Base-by-base conservation (phyloP, 2,113 vertebrate genomes). In the Elephantulus edwardii region DNA sequence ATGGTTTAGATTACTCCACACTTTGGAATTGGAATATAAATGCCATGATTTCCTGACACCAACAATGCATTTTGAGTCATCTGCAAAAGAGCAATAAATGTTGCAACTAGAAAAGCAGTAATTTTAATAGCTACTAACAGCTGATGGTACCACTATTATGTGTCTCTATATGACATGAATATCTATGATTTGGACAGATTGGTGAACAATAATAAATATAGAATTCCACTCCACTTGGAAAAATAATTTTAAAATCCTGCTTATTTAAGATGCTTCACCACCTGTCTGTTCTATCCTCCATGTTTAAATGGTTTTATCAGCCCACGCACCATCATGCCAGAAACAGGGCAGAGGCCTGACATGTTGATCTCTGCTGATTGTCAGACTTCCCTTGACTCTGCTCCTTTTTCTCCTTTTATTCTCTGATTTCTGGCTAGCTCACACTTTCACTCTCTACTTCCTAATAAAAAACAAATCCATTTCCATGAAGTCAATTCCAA, bases 61-160 rank as follows among this genome's bases (percentile, higher is more conserved):
- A 89, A 28, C 8, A 95, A 85, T n/a, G 8, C 33, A n/a, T 44
- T 77, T 89, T 91, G 82, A 78, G 14, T 54, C 80, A 88, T 50
- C 78, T 90, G 20, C 13, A 72, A 42, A 77, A 77, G 0, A 86
- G 19, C 17, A 86, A 83, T 52, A 91, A 84, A 91, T 89, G 56
- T 79, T 85, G 3, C 10, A 94, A 79, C 40, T 90, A 90, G n/a
- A 91, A 71, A 96, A 75, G 30, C n/a, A 81, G 62, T 84, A 62
- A 48, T 88, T 40, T 91, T 95, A 17, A 16, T 85, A 44, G 46
- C 70, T 14, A 1, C 30, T 94, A 95, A 86, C 60, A 89, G 28
- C 12, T 87, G 66, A 95, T 91, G 71, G 70, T 3, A 79, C 72
- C 4, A 66, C 70, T 14, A 89, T 40, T 75, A 87, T 17, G 28